Percentiles rank a stretch among this genome's conserved stretches.
phyloP scores from a whole-genome alignment of 1,140 invertebrate genomes.

The Popillia japonica region DNA sequence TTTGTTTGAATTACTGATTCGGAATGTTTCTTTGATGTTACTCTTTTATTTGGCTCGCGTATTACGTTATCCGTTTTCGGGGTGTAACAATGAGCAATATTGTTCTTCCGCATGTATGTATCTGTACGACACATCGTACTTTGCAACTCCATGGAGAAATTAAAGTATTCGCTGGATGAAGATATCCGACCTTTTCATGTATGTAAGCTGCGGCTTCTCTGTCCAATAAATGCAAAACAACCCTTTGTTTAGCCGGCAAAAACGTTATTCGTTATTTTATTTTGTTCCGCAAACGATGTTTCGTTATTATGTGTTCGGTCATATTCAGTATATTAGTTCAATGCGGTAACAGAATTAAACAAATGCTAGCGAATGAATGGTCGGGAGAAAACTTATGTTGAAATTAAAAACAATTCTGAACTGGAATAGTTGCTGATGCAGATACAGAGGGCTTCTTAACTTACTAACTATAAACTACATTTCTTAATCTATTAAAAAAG shows the following conservation, averaged over 20 bases:
- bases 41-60: not conserved
- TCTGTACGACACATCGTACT: not conserved
- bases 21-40: not conserved
- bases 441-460: too few species aligned
- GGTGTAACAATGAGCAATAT: not conserved
- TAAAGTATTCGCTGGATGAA: not conserved
- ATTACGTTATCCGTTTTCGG: constrained; percentile 7
- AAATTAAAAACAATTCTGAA: too few species aligned
- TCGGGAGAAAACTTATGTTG: too few species aligned
- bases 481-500: too few species aligned
- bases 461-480: too few species aligned
- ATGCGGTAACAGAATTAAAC: too few species aligned
- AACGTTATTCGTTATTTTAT: not conserved
- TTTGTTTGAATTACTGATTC: constrained; percentile 19
- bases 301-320: not conserved
- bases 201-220: not conserved
- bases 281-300: not conserved
- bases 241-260: not conserved
- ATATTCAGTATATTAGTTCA: too few species aligned
- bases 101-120: not conserved
- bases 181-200: not conserved
- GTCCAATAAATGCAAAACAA: constrained; percentile 1
- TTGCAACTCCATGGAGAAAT: not conserved
- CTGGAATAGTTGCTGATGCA: too few species aligned
- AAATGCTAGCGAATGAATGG: too few species aligned